Conservation (phyloP, 2,888 invertebrate genomes). For the Polymixis flavicincta region DNA sequence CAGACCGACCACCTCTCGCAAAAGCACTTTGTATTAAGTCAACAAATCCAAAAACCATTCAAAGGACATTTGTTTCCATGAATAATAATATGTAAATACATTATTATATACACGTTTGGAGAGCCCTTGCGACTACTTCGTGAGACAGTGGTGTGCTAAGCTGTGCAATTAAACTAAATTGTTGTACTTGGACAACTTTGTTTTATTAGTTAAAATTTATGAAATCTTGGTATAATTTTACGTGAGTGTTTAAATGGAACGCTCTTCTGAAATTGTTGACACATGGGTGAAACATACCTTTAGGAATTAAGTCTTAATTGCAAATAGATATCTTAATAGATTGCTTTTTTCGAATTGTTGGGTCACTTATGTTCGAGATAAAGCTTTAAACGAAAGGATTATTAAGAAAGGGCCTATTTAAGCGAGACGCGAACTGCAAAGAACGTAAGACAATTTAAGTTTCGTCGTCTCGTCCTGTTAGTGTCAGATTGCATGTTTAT, state of each 20-base stretch:
- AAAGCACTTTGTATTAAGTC: conserved; percentile 89
- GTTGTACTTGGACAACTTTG: conserved; percentile 24
- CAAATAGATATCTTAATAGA: not conserved
- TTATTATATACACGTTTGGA: conserved; percentile 77
- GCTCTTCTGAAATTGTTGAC: not conserved
- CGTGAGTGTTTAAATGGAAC: not conserved
- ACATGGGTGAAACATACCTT: not conserved
- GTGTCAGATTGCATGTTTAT: no score
- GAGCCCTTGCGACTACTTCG: conserved; percentile 64
- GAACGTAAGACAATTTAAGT: no score
- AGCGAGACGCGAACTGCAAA: no score
- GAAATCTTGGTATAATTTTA: not conserved
- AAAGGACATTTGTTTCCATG: conserved; percentile 88
- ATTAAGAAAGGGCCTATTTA: not conserved
- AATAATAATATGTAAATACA: conserved; percentile 88
- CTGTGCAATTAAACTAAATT: conserved; percentile 60
- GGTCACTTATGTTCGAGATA: not conserved
- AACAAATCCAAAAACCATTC: conserved; percentile 88
- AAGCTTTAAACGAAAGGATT: no score
- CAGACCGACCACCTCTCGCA: conserved; percentile 84
- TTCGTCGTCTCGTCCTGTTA: no score
- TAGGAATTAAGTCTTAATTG: not conserved
- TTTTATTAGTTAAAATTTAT: conserved; percentile 13
- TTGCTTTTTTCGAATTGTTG: not conserved
- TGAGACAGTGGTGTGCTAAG: conserved; percentile 55